A percentile compares a stretch with the other conserved stretches of the same genome.
Evolutionary conservation across 2,888 invertebrate genomes (phyloP).

Genomic region (Tryphoninae sp.): DNA sequence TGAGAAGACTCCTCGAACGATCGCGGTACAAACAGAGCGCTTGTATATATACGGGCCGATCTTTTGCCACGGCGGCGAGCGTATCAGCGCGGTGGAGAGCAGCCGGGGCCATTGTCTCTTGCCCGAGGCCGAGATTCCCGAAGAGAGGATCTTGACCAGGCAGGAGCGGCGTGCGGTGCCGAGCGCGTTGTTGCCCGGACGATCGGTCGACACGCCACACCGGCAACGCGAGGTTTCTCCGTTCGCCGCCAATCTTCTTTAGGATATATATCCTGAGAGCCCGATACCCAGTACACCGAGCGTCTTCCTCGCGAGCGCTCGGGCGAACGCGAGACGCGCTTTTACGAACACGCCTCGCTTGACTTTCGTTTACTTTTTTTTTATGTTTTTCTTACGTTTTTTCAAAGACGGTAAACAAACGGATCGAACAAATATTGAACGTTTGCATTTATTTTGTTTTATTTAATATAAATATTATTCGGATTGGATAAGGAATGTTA

Average conservation of each 20-base stretch:
- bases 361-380: conserved; percentile 32
- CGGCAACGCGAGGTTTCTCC: conserved; percentile 53
- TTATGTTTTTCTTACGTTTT: background rate
- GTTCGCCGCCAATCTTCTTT: conserved; percentile 50
- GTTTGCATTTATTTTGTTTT: no score
- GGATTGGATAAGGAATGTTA: no score
- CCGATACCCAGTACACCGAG: conserved; percentile 51
- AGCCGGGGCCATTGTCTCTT: conserved; percentile 60
- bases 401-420: background rate
- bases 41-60: conserved; percentile 27
- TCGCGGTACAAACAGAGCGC: conserved; percentile 5
- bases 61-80: conserved; percentile 32
- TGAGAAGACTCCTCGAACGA: conserved; percentile 30
- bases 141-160: conserved; percentile 63
- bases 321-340: conserved; percentile 39
- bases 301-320: conserved; percentile 54
- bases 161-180: conserved; percentile 1
- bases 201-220: conserved; percentile 68
- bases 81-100: conserved; percentile 14
- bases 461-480: no score
- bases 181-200: conserved; percentile 67
- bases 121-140: conserved; percentile 63
- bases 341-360: conserved; percentile 23
- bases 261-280: conserved; percentile 25
- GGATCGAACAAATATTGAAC: background rate